Evolutionary conservation across 2,888 invertebrate species (phyloP), one percentile per base, ranked within the genome.

Genomic region (Adela reaumurella): DNA sequence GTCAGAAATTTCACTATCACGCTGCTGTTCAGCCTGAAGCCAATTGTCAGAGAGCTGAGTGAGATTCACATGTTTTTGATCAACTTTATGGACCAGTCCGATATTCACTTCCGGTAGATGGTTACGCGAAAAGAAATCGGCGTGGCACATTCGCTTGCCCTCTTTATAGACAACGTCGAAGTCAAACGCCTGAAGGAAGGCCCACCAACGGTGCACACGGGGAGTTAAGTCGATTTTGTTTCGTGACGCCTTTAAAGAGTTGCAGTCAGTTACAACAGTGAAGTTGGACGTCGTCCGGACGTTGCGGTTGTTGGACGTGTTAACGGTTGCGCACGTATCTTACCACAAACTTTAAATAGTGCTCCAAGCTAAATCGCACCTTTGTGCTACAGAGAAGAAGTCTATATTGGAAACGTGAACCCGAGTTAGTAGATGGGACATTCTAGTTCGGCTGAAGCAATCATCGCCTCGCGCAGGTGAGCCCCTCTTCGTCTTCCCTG

Each of bases 201-300:
- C 55, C 58, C 58, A 61, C 58, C 59, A 60, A 0, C 59, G 50
- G 42, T 58, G 55, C 1, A 59, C 56, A 10, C 58, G 52, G 5
- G 57, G 58, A 2, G 54, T 56, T 5, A 61, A 43, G n/a, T 62
- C 55, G 2, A 29, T 54, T 48, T 61, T 59, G 0, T 47, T 51
- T 20, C 54, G 53, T 1, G 58, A 55, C 1, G 54, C 52, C 19
- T 51, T 55, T 3, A 56, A 46, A 10, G 54, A 48, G 14, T 55
- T 51, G 41, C 55, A 57, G 46, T 63, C 62, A 2, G 62, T 24
- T 10, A 24, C n/a, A n/a, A n/a, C n/a, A n/a, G n/a, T n/a, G n/a
- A n/a, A n/a, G n/a, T n/a, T n/a, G n/a, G n/a, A n/a, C n/a, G n/a
- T n/a, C n/a, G n/a, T n/a, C n/a, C n/a, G n/a, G n/a, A n/a, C 24